These are phyloP conservation scores for Drosophila rhopaloa DNA, from an alignment of 1,140 invertebrate genomes.

Conservation along the genomic window DNA sequence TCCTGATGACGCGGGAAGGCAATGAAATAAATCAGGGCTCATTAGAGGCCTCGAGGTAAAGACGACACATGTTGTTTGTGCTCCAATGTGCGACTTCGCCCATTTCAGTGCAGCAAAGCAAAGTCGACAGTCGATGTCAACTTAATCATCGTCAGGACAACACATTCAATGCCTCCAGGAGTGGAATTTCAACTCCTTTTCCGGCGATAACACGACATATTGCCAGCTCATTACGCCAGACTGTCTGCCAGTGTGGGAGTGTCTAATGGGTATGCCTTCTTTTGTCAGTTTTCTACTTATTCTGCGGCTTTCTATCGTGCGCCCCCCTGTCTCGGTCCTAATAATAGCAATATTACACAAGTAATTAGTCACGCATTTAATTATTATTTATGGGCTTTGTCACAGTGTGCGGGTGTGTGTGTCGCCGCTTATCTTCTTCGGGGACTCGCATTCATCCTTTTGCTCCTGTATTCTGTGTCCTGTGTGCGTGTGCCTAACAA, in stretches of 20 bases:
- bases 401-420: slow-evolving; percentile 13
- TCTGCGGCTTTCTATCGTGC: slow-evolving; percentile 18
- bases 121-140: slow-evolving; percentile 81
- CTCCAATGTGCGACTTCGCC: slow-evolving; percentile 35
- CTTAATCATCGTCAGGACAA: slow-evolving; percentile 76
- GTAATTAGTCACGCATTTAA: slow-evolving; percentile 84
- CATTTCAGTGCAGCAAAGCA: slow-evolving; percentile 61
- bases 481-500: slow-evolving; percentile 25
- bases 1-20: slow-evolving; percentile 60
- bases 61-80: slow-evolving; percentile 48
- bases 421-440: slow-evolving; percentile 23
- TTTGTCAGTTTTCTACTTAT: slow-evolving; percentile 54
- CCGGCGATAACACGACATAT: slow-evolving; percentile 71
- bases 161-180: slow-evolving; percentile 19
- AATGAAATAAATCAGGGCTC: slow-evolving; percentile 81
- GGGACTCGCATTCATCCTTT: slow-evolving; percentile 28
- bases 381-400: slow-evolving; percentile 75
- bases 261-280: slow-evolving; percentile 35
- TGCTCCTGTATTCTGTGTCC: too few species aligned
- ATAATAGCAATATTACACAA: slow-evolving; percentile 81
- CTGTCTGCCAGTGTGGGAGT: slow-evolving; percentile 6
- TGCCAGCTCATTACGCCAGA: slow-evolving; percentile 67
- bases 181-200: slow-evolving; percentile 73
- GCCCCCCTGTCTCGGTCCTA: slow-evolving; percentile 27
- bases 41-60: slow-evolving; percentile 64